Conservation (phyloP, 2,797 vertebrate genomes). For the Telmatherina bonti region DNA sequence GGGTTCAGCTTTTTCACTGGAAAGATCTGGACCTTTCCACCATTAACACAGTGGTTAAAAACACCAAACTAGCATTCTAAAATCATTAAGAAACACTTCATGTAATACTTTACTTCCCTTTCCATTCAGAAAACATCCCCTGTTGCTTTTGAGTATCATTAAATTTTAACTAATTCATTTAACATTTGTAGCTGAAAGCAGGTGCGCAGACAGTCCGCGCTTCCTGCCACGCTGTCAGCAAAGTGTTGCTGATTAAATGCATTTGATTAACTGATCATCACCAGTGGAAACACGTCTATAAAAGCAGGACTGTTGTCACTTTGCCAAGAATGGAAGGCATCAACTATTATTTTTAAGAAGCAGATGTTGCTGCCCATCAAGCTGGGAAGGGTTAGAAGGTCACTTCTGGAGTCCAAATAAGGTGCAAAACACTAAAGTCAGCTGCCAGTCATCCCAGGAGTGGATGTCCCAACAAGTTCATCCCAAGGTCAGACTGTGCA, state of each 20-base stretch:
- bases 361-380: too few relatives aligned
- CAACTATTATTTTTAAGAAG: too few relatives aligned
- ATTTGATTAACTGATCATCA: too few relatives aligned
- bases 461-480: neutral
- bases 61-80: constrained; percentile 21
- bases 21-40: constrained; percentile 2
- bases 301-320: too few relatives aligned
- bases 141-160: neutral
- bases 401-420: too few relatives aligned
- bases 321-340: too few relatives aligned
- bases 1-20: constrained; percentile 8
- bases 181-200: neutral
- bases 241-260: too few relatives aligned
- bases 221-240: too few relatives aligned
- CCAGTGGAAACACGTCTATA: too few relatives aligned
- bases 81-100: constrained; percentile 28
- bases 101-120: constrained; percentile 19
- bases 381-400: too few relatives aligned
- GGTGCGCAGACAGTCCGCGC: too few relatives aligned
- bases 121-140: neutral
- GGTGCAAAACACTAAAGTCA: too few relatives aligned
- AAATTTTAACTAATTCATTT: neutral
- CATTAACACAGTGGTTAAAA: neutral
- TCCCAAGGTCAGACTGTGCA: neutral
- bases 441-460: neutral